These are phyloP conservation scores for Lepidonotus clava DNA, from an alignment of 2,888 invertebrate species.

Conservation along the genomic window DNA sequence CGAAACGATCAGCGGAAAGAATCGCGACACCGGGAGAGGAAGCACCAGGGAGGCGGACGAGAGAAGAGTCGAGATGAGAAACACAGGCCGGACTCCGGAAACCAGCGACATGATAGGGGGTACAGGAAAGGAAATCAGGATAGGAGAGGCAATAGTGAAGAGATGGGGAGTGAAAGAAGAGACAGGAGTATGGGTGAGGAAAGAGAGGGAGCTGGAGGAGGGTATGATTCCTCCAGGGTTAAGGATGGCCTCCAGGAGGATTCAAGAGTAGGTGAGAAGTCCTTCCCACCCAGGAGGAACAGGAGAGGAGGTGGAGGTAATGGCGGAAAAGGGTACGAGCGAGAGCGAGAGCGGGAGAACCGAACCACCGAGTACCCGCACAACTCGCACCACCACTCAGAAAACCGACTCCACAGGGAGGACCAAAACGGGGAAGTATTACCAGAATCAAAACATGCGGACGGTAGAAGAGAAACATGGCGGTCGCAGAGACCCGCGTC, in stretches of 20 bases:
- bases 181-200: neutral
- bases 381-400: too few relatives aligned
- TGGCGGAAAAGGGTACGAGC: too few relatives aligned
- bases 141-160: neutral
- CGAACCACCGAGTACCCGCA: too few relatives aligned
- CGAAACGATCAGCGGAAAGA: constrained; percentile 5
- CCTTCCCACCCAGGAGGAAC: too few relatives aligned
- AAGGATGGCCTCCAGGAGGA: too few relatives aligned
- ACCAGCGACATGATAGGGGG: neutral
- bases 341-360: too few relatives aligned
- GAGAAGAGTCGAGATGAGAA: neutral
- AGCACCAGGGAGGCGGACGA: neutral
- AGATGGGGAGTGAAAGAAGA: neutral
- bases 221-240: neutral
- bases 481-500: neutral
- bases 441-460: neutral
- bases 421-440: too few relatives aligned
- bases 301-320: too few relatives aligned
- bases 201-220: neutral
- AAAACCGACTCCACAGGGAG: too few relatives aligned
- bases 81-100: neutral
- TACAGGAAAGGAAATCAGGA: neutral
- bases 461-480: neutral
- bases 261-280: too few relatives aligned
- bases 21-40: neutral